phyloP scores from a whole-genome alignment of 2,888 invertebrate genomes.

The Erannis defoliaria region DNA sequence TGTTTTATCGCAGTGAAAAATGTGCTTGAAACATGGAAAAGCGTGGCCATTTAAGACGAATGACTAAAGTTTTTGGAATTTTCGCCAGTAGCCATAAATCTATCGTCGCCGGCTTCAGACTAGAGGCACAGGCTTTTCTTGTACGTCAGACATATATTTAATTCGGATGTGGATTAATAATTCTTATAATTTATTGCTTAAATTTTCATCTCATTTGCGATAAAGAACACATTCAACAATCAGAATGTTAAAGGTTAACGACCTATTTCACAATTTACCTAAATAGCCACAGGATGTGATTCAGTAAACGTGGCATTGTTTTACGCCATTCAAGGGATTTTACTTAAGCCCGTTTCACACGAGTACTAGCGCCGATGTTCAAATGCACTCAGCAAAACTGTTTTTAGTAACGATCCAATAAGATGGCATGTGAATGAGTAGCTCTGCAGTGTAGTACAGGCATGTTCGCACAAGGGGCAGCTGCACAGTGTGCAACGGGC shows the following conservation, averaged over 20 bases:
- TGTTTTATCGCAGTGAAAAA: too few species aligned
- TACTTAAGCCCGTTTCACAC: constrained; percentile 24
- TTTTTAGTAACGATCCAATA: background rate
- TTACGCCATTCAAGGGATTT: constrained; percentile 67
- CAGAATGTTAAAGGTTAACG: constrained; percentile 28
- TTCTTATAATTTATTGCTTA: constrained; percentile 2
- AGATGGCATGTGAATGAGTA: background rate
- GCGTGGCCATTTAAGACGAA: too few species aligned
- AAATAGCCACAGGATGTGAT: constrained; percentile 65
- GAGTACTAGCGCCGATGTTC: background rate
- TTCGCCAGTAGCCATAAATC: too few species aligned
- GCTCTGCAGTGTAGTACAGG: too few species aligned
- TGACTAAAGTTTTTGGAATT: too few species aligned
- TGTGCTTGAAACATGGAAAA: too few species aligned
- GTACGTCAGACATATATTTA: background rate
- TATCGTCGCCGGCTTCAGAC: too few species aligned
- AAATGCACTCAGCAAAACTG: too few species aligned
- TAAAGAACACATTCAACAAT: background rate
- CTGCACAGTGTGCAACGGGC: background rate
- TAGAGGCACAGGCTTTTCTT: too few species aligned
- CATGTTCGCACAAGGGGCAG: too few species aligned
- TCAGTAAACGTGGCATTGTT: constrained; percentile 62
- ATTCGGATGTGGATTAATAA: background rate
- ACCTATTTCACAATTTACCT: constrained; percentile 26
- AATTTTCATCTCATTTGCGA: background rate